phyloP scores from a whole-genome alignment of 2,113 vertebrate genomes.

The Gopherus evgoodei region DNA sequence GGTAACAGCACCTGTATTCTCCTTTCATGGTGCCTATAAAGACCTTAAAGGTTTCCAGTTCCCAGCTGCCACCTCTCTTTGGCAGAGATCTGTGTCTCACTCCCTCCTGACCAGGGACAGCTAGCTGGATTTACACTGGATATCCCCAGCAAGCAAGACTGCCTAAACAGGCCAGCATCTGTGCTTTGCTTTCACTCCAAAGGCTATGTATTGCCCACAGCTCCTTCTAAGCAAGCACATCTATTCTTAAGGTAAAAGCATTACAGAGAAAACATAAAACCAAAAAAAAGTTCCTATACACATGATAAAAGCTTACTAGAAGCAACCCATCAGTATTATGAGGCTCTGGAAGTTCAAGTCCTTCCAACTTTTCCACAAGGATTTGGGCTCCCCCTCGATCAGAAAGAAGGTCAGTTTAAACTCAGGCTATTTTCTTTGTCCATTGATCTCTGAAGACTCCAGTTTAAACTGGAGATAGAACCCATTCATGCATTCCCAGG shows the following conservation, averaged over 20 bases:
- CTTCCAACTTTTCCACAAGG: neutral
- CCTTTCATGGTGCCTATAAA: neutral
- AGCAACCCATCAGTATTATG: neutral
- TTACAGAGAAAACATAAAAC: neutral
- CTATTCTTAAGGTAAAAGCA: neutral
- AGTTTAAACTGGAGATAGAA: neutral
- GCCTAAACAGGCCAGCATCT: neutral
- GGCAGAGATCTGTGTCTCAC: neutral
- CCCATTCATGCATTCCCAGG: neutral
- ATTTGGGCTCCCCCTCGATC: neutral
- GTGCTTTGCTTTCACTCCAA: neutral
- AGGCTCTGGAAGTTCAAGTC: neutral
- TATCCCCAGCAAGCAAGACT: neutral
- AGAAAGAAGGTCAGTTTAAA: neutral
- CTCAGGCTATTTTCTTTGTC: neutral
- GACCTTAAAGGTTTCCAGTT: neutral
- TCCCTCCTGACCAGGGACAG: neutral
- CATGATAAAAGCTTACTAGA: neutral
- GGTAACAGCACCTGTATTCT: neutral
- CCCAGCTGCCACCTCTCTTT: neutral
- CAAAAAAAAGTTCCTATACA: neutral
- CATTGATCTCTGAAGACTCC: neutral
- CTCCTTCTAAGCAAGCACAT: neutral
- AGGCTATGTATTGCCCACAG: neutral
- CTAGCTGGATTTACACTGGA: neutral